Base-by-base conservation (phyloP, 2,113 vertebrate genomes). In the Malurus melanocephalus region DNA sequence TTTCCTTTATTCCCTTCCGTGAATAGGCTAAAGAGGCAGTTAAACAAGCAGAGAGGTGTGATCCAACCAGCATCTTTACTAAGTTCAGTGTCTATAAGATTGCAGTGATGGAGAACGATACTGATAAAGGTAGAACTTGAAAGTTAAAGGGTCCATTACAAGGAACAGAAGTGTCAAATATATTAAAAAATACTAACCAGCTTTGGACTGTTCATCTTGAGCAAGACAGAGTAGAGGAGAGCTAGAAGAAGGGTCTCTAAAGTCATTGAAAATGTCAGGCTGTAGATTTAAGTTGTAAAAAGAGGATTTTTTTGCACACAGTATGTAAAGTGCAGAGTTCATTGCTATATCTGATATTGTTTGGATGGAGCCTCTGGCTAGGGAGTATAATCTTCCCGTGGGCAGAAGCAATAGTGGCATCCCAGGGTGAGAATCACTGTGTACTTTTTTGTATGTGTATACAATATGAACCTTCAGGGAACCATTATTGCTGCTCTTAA, bases 61-160 rank as follows among this genome's bases (percentile, higher is more conserved):
- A 99, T 88, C 98, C 98, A 83, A 94, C 93, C 94, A 98, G 95
- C 96, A 97, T 99, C 93, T 98, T 98, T 74, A 99, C 98, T 85
- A 98, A 99, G 28, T 99, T 99, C 96, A 98, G 93, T 83, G 21
- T 98, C 68, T 99, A 98, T 96, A 98, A 98, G 97, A 97, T 99
- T 81, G 98, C 98, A 26, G 59, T 99, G 61, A 75, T 97, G 78
- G 98, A 98, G 69, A 97, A 96, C 6, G 93, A 98, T 72, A 57
- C 85, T 66, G 93, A 96, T 33, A 98, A 96, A 98, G 99, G 99
- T 97, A 97, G 80, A 87, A 22, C 20, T 26, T 87, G 45, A 49
- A 72, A 52, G 62, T 78, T 74, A 60, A 80, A 85, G 38, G 17
- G 5, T 53, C 17, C 22, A 5, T 40, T 75, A 30, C 11, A 32